Base-by-base conservation (phyloP, 2,888 invertebrate species). In the Pemphredon lugubris region DNA sequence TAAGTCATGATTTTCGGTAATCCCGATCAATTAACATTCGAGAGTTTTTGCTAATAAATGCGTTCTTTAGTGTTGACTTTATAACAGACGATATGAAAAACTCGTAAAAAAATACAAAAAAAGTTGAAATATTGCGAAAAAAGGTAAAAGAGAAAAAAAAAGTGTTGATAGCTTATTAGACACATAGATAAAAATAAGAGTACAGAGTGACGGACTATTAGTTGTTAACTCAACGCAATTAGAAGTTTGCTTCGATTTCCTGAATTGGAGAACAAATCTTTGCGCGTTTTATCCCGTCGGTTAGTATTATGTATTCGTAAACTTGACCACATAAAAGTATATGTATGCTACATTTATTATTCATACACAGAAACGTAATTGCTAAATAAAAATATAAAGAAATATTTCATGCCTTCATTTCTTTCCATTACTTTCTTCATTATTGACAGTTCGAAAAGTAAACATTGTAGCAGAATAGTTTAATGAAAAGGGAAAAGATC, bases 21-120 rank as follows among this genome's bases (percentile, higher is more conserved):
- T 83, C 66, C 84, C 82, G 83, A 85, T 87, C 84, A 66, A 83
- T 88, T 87, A 83, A 85, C 85, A 75, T 77, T 67, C 73, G 68
- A 85, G 84, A 83, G 45, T 83, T 85, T 51, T 84, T 84, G 85
- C 77, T 86, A 85, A 84, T 86, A 83, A 88, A 83, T 86, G 84
- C 75, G 84, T 78, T 84, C 86, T 85, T 83, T 82, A 83, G 84
- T 84, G 86, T 87, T 88, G 86, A 86, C 81, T 82, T 77, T 84
- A 83, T 84, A 83, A 85, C 77, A 83, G 83, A 84, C 79, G 79
- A 75, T 67, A 65, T 71, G 61, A 70, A 78, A 77, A 75, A 53
- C 70, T 57, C 66, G 69, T 71, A 77, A 81, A 77, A 84, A 79
- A 75, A 65, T 59, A 55, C 53, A 75, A 83, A 81, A 81, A 71